These are phyloP conservation scores for Amazona ochrocephala DNA, from an alignment of 2,797 vertebrate species.

Conservation along the genomic window DNA sequence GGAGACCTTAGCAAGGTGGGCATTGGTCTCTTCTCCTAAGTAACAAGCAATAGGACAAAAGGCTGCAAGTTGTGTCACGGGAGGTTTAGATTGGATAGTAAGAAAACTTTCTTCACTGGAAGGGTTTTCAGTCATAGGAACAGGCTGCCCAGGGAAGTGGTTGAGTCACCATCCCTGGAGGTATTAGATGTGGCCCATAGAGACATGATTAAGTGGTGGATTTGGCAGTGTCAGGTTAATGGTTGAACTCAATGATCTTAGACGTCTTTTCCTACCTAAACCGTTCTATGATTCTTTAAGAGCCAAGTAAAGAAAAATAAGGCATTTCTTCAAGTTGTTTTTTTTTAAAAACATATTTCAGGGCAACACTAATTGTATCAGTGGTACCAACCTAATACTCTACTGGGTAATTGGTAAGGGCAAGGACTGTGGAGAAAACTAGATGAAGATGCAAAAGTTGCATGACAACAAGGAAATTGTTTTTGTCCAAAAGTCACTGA, in stretches of 20 bases:
- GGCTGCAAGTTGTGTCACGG: neutral
- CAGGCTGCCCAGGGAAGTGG: neutral
- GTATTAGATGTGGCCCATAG: neutral
- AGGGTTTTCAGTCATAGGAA: neutral
- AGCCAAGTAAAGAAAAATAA: neutral
- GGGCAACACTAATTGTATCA: neutral
- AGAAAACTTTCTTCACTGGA: neutral
- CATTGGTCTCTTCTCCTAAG: accelerated
- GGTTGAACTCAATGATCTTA: neutral
- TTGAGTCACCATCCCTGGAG: neutral
- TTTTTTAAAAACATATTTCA: neutral
- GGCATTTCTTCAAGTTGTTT: neutral
- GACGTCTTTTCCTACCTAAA: neutral
- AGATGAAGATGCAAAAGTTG: neutral
- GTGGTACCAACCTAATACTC: neutral
- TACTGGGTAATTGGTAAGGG: neutral
- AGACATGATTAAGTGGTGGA: neutral
- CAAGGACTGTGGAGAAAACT: neutral
- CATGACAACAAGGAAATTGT: neutral
- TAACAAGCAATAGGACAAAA: neutral
- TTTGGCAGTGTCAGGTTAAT: neutral
- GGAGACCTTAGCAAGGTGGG: neutral
- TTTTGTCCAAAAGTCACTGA: neutral
- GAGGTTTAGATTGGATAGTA: neutral
- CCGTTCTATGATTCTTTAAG: neutral